phyloP scores from a whole-genome alignment of 2,113 vertebrate species.

The Ceyx cyanopectus region DNA sequence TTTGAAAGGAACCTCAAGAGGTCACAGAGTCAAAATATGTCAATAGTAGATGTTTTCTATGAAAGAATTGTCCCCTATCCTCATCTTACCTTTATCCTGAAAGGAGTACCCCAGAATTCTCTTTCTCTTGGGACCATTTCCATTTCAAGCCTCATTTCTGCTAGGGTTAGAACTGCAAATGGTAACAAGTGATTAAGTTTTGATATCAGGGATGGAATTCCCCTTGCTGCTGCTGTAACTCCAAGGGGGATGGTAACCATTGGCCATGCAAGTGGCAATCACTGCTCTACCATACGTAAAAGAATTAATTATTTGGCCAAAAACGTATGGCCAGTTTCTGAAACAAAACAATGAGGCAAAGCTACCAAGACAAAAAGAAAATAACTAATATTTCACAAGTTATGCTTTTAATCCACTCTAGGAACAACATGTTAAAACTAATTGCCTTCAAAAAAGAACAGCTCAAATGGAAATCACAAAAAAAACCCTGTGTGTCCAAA shows the following conservation, averaged over 20 bases:
- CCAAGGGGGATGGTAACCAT: not conserved
- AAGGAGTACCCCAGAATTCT: not conserved
- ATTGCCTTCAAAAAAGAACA: not conserved
- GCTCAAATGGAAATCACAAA: not conserved
- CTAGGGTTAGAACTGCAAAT: not conserved
- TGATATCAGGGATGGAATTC: not conserved
- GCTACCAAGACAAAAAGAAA: not conserved
- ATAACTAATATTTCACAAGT: not conserved
- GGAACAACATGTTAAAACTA: not conserved
- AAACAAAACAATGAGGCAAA: not conserved
- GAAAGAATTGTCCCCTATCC: not conserved
- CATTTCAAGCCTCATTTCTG: constrained; percentile 19
- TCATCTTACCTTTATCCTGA: not conserved
- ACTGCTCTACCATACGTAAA: not conserved
- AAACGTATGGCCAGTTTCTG: not conserved
- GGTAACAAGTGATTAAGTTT: not conserved
- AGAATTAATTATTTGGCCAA: not conserved
- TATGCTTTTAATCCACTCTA: not conserved
- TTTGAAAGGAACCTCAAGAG: not conserved
- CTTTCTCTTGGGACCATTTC: not conserved
- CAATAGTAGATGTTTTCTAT: not conserved
- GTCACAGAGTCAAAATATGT: not conserved
- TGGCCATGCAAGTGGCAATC: not conserved
- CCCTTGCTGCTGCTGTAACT: not conserved
- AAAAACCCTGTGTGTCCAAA: not conserved